A percentile compares a stretch with the other conserved stretches of the same genome.
Evolutionary conservation across 1,140 invertebrate species (phyloP).

Genomic region (Meteorus sp.): DNA sequence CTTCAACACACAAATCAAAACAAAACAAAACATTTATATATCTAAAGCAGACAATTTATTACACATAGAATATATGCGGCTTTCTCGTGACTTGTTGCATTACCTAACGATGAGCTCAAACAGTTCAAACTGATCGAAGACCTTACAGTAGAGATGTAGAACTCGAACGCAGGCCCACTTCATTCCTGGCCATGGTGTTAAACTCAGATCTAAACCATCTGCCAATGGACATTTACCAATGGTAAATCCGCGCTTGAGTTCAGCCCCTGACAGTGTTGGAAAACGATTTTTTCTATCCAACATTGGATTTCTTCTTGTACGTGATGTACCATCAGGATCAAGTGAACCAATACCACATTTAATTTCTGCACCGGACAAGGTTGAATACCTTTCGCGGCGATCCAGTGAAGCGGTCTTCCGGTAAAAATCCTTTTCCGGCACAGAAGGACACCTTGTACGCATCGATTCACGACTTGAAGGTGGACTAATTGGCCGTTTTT

Average conservation of each 20-base stretch:
- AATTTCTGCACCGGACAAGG: constrained; percentile 51
- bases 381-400: constrained; percentile 49
- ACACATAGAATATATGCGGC: too few species aligned
- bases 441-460: constrained; percentile 45
- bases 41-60: constrained; percentile 10
- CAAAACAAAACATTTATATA: constrained; percentile 22
- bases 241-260: constrained; percentile 42
- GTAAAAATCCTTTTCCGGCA: constrained; percentile 53
- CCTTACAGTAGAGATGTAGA: constrained; percentile 79
- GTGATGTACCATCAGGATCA: constrained; percentile 32
- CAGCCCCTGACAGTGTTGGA: constrained; percentile 52
- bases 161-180: constrained; percentile 78
- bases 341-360: too few species aligned
- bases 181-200: constrained; percentile 73
- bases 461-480: constrained; percentile 30
- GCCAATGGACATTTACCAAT: constrained; percentile 53
- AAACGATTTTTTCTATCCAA: constrained; percentile 45
- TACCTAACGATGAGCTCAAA: constrained; percentile 80
- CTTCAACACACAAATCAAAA: constrained; percentile 1
- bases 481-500: constrained; percentile 47
- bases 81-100: constrained; percentile 36
- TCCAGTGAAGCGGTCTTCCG: constrained; percentile 46
- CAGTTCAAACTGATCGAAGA: constrained; percentile 77
- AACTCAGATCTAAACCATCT: constrained; percentile 54
- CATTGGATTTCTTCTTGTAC: constrained; percentile 37